phyloP scores from a whole-genome alignment of 2,888 invertebrate genomes.

The Phania funesta region DNA sequence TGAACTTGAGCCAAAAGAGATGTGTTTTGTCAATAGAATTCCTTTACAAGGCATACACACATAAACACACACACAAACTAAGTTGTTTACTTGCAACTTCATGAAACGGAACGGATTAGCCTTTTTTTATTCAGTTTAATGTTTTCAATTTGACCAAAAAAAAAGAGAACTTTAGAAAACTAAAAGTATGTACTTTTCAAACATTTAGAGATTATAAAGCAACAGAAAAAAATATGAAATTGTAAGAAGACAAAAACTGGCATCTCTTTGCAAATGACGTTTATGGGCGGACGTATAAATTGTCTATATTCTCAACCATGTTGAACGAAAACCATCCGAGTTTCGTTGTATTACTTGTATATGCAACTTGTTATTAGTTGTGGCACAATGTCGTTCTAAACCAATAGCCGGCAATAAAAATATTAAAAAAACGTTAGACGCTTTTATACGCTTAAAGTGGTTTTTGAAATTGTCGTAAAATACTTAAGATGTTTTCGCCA shows the following conservation, averaged over 20 bases:
- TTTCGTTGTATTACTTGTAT: not conserved
- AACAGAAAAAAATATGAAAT: not conserved
- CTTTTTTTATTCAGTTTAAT: constrained; percentile 20
- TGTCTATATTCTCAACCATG: not conserved
- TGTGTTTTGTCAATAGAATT: not conserved
- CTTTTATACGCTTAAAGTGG: not conserved
- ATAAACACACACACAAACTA: not conserved
- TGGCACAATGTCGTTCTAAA: constrained; percentile 1
- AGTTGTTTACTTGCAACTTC: constrained; percentile 62
- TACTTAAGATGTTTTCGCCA: constrained; percentile 20
- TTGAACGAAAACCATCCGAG: not conserved
- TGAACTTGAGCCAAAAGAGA: constrained; percentile 56
- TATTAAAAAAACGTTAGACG: not conserved
- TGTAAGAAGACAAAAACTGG: not conserved
- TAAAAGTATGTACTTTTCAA: not conserved
- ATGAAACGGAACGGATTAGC: constrained; percentile 55
- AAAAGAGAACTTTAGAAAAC: not conserved
- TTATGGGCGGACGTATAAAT: constrained; percentile 53
- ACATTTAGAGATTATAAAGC: not conserved
- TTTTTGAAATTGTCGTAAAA: constrained; percentile 1
- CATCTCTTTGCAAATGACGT: constrained; percentile 38
- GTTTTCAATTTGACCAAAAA: constrained; percentile 7
- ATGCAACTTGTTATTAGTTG: constrained; percentile 37
- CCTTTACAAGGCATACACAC: not conserved
- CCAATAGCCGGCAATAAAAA: not conserved